These are phyloP conservation scores for Cephus cinctus DNA, from an alignment of 1,140 invertebrate species.

Conservation along the genomic window DNA sequence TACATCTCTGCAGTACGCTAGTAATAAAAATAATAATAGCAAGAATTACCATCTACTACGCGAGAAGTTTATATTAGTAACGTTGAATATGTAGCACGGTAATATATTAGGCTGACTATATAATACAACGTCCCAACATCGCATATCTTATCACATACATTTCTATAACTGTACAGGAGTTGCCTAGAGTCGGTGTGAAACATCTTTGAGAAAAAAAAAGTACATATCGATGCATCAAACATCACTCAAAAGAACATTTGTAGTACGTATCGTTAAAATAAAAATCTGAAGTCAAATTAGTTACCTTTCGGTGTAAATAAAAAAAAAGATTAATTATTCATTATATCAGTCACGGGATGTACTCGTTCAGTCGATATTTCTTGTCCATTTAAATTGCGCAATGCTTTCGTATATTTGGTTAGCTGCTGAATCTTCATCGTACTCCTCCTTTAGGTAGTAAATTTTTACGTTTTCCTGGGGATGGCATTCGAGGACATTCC, in stretches of 20 bases:
- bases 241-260: no score
- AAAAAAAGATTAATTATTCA: no score
- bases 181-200: background rate
- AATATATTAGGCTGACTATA: no score
- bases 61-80: conserved; percentile 4
- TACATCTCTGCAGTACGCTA: conserved; percentile 5
- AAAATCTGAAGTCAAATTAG: no score
- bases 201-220: background rate
- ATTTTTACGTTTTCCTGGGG: conserved; percentile 60
- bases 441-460: conserved; percentile 58
- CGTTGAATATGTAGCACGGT: no score
- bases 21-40: background rate
- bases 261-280: no score
- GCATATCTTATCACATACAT: no score
- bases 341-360: no score
- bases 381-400: conserved; percentile 41
- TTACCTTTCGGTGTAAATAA: no score
- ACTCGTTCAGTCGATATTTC: conserved; percentile 1
- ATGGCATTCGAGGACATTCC: conserved; percentile 73
- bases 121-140: no score
- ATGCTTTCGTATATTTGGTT: conserved; percentile 41
- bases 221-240: background rate
- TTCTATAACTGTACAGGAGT: conserved; percentile 12
- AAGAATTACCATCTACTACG: background rate
- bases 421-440: conserved; percentile 50